Base-by-base conservation (phyloP, 2,113 vertebrate genomes). In the Himantopus leucocephalus region DNA sequence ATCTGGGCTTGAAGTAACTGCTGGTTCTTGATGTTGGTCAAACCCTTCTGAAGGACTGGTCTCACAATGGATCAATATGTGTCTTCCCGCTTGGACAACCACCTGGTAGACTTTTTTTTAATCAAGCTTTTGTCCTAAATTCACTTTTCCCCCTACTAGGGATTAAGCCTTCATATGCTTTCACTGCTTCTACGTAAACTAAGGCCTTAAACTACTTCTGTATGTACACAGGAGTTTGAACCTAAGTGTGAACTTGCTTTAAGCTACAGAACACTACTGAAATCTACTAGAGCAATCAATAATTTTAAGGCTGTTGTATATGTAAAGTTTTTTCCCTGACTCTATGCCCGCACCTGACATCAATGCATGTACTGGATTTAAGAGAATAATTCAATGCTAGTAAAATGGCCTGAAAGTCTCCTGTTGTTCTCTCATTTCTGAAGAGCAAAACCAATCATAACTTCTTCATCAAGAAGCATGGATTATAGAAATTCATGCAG, bases 1-100 rank as follows among this genome's bases (percentile, higher is more conserved):
- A 99, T 96, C 98, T 99, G 55, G 99, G 99, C 41, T 98, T 99
- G 97, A 99, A 99, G 92, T 99, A 97, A 85, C 30, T 78, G 35
- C 48, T 77, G 20, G 4, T 12, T 60, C 14, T 52, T 4, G 7
- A 21, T 14, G 27, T 5, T 43, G 20, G 21, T 45, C 41, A 55
- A 48, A 39, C 21, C 5, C 10, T 43, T 34, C 4, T 14, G 34
- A 87, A 88, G 64, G 66, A 84, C 53, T 45, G 9, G 3, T 23
- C 12, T 66, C 11, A 23, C 8, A 7, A 0, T 17, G 41, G 32
- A 92, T 72, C 37, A 63, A 24, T 16, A 59, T 0, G 0, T 3
- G 11, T 27, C 39, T 52, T 73, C 15, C 4, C 11, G 71, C 14
- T 37, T 50, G 16, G 37, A 71, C 41, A 32, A 21, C 18, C 12